Percentiles rank a stretch among this genome's conserved stretches.
Evolutionary conservation across 2,888 invertebrate genomes (phyloP).

Genomic region (Eurois occulta): DNA sequence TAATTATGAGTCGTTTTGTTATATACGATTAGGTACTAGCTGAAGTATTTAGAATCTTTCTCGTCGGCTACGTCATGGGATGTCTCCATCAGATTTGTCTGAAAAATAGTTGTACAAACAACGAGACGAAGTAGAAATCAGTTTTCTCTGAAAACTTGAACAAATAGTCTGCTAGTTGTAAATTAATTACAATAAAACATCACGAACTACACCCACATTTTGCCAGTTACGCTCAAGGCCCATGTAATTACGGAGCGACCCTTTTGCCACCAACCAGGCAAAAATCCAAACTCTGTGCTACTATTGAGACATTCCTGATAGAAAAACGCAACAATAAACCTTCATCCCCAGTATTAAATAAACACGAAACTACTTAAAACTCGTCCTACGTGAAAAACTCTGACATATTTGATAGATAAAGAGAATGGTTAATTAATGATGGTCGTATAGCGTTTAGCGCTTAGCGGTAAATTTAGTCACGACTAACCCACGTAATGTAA

Average conservation of each 20-base stretch:
- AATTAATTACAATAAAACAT: background rate
- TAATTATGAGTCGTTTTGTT: slow-evolving; percentile 42
- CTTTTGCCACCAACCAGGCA: background rate
- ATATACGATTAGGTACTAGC: background rate
- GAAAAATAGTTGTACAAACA: background rate
- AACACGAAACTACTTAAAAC: background rate
- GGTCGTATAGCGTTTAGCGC: slow-evolving; percentile 16
- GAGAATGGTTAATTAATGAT: background rate
- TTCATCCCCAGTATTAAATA: too few species aligned
- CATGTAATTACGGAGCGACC: background rate
- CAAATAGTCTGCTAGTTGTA: too few species aligned
- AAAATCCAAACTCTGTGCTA: background rate
- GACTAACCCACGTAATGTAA: slow-evolving; percentile 63
- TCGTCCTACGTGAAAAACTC: background rate
- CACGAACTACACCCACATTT: background rate
- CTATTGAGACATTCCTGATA: background rate
- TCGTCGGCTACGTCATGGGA: too few species aligned
- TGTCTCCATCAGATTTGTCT: background rate
- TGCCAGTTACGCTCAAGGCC: background rate
- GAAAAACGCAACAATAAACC: too few species aligned
- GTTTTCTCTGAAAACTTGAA: background rate
- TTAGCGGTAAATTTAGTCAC: slow-evolving; percentile 13
- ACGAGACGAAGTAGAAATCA: background rate
- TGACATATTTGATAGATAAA: background rate
- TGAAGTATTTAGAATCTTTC: background rate